phyloP scores from a whole-genome alignment of 2,888 invertebrate genomes.

The Toxonevra muliebris region DNA sequence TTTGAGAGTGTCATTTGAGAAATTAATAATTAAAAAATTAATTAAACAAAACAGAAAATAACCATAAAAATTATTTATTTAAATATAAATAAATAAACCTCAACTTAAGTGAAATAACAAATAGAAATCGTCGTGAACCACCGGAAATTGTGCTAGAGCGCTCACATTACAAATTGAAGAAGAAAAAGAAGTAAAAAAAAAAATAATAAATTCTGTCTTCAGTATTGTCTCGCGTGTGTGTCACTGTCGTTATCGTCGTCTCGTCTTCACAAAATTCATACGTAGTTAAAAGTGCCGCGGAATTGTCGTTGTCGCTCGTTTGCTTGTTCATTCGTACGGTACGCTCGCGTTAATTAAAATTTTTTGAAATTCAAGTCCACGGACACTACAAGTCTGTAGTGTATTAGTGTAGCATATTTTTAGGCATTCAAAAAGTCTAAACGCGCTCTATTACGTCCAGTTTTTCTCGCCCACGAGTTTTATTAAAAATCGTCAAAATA shows the following conservation, averaged over 20 bases:
- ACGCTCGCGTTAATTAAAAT: constrained; percentile 2
- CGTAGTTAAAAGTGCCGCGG: not conserved
- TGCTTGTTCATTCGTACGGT: not conserved
- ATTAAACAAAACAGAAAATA: constrained; percentile 16
- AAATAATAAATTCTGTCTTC: not conserved
- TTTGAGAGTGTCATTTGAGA: not conserved
- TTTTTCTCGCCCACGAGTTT: constrained; percentile 28
- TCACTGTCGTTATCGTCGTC: not conserved
- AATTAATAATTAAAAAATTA: constrained; percentile 20
- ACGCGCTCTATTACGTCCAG: constrained; percentile 18
- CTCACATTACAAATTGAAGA: constrained; percentile 2
- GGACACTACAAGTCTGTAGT: not conserved
- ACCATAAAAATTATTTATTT: not conserved
- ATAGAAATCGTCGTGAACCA: constrained; percentile 32
- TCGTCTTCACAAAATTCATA: not conserved
- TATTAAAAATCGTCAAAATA: constrained; percentile 54
- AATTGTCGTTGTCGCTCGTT: constrained; percentile 1
- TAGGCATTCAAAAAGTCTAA: constrained; percentile 8
- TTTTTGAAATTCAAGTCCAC: constrained; percentile 12
- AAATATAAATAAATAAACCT: no score
- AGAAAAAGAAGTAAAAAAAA: no score
- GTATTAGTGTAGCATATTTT: constrained; percentile 1
- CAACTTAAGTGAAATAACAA: not conserved
- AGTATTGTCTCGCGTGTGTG: no score
- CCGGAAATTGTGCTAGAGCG: constrained; percentile 3